A percentile compares a stretch with the other conserved stretches of the same genome.
These are phyloP conservation scores for Tetragnatha versicolor DNA, from an alignment of 1,140 invertebrate genomes.

Conservation along the genomic window DNA sequence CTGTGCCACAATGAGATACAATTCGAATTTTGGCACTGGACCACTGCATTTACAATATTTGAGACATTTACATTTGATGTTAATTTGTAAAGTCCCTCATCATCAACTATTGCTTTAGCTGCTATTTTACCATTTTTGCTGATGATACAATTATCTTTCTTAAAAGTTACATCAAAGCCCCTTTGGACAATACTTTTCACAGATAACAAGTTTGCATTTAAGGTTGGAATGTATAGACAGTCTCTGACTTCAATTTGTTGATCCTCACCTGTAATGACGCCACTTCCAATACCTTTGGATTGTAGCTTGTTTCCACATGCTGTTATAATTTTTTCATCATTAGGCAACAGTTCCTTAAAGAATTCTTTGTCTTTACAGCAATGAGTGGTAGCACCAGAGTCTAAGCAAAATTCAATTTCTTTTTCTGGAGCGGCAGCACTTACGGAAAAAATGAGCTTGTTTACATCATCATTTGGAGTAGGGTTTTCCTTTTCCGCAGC, in stretches of 20 bases:
- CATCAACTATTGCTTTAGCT: not conserved
- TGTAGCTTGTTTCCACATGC: not conserved
- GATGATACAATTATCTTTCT: not conserved
- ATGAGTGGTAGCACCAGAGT: not conserved
- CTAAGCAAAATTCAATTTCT: not conserved
- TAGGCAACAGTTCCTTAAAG: not conserved
- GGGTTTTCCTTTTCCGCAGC: not conserved
- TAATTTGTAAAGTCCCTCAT: not conserved
- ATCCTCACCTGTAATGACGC: not conserved
- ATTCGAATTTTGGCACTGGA: not conserved
- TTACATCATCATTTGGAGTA: not conserved
- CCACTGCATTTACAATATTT: too few relatives aligned
- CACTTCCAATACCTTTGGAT: not conserved
- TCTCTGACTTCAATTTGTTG: not conserved
- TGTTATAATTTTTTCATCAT: not conserved
- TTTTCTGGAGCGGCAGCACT: not conserved
- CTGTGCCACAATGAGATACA: constrained; percentile 12
- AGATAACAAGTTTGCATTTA: not conserved
- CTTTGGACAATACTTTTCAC: not conserved
- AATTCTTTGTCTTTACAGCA: not conserved
- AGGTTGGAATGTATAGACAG: not conserved
- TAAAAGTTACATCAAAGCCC: not conserved
- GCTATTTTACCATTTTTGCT: not conserved
- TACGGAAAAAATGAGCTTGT: not conserved
- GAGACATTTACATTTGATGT: not conserved